A percentile compares a stretch with the other conserved stretches of the same genome.
Evolutionary conservation across 1,140 invertebrate species (phyloP).

Genomic region (Manduca sexta): DNA sequence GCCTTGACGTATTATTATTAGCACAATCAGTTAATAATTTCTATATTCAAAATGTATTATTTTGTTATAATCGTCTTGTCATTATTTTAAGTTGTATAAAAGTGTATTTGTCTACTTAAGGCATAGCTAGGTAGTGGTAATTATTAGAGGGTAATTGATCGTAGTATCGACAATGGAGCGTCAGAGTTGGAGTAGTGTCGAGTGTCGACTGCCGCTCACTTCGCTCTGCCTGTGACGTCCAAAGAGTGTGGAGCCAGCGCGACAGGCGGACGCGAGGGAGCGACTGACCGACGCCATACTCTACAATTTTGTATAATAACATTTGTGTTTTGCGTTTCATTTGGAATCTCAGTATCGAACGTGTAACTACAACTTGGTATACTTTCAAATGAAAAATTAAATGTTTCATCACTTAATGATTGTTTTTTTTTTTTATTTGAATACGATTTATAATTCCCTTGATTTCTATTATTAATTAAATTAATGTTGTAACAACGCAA

Average conservation of each 20-base stretch:
- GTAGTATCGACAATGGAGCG: constrained; percentile 27
- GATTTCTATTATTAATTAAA: too few species aligned
- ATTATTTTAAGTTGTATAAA: constrained; percentile 72
- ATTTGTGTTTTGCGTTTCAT: constrained; percentile 63
- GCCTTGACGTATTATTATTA: constrained; percentile 50
- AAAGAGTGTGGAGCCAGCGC: not conserved
- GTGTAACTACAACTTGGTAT: constrained; percentile 68
- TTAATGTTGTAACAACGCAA: too few species aligned
- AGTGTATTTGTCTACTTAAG: constrained; percentile 64
- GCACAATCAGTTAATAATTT: constrained; percentile 60
- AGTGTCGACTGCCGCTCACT: constrained; percentile 6
- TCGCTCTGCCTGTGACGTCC: constrained; percentile 1
- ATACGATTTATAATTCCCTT: too few species aligned
- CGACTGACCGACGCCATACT: constrained; percentile 2
- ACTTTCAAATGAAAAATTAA: constrained; percentile 72
- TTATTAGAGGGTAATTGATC: constrained; percentile 55
- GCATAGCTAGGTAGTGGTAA: constrained; percentile 68
- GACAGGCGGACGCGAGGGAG: constrained; percentile 1
- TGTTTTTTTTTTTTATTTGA: constrained; percentile 20
- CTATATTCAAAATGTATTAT: constrained; percentile 49
- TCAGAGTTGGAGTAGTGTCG: too few species aligned
- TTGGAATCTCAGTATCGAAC: constrained; percentile 68
- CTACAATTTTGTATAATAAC: constrained; percentile 58
- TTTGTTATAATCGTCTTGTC: constrained; percentile 68
- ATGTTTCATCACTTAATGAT: constrained; percentile 62